Conservation (phyloP, 2,888 invertebrate species). For the Troilus luridus region DNA sequence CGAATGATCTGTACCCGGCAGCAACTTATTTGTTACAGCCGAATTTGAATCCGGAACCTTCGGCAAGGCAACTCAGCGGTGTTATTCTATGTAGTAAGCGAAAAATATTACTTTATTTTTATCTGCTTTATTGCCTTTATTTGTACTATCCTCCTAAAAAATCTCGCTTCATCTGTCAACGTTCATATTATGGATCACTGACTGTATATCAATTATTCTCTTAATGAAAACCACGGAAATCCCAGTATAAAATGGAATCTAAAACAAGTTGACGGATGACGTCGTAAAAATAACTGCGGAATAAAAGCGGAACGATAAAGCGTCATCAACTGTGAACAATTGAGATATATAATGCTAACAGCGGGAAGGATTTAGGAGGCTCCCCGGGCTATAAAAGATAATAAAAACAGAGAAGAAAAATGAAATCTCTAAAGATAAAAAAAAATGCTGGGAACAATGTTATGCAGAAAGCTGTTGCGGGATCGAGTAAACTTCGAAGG, state of each 20-base stretch:
- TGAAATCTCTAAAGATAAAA: background rate
- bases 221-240: no score
- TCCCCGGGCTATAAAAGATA: background rate
- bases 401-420: conserved; percentile 21
- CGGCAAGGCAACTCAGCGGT: no score
- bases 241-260: background rate
- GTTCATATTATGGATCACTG: no score
- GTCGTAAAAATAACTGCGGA: background rate
- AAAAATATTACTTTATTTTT: no score
- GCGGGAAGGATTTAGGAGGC: background rate
- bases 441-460: background rate
- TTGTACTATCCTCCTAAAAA: no score
- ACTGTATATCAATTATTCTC: no score
- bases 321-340: background rate
- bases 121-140: no score
- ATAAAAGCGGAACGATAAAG: background rate
- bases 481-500: background rate
- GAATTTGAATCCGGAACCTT: no score
- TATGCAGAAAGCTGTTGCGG: conserved; percentile 38
- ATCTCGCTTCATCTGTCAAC: no score
- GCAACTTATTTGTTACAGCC: no score
- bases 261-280: background rate
- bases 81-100: no score
- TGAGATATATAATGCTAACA: background rate
- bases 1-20: no score